These are phyloP conservation scores for Empidonax alnorum DNA, from an alignment of 2,113 vertebrate genomes.

Conservation along the genomic window DNA sequence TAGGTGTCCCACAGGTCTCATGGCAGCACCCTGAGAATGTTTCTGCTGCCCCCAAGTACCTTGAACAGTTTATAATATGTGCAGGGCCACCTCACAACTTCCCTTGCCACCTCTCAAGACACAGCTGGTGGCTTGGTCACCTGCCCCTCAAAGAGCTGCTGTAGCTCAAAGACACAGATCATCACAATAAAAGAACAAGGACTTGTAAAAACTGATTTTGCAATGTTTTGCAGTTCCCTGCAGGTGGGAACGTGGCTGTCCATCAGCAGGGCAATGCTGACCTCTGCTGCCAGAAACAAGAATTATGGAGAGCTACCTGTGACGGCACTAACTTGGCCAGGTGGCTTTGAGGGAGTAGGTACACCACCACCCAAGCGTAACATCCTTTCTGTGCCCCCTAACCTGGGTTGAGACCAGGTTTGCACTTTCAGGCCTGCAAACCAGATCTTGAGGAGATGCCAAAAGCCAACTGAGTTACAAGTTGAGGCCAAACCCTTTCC, in stretches of 20 bases:
- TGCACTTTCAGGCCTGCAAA: not conserved
- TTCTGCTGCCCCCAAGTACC: not conserved
- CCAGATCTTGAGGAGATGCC: not conserved
- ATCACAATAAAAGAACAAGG: not conserved
- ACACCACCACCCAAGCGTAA: not conserved
- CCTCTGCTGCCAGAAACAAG: conserved; percentile 73
- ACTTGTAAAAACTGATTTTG: not conserved
- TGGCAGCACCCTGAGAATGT: fast-evolving
- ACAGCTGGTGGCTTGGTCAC: not conserved
- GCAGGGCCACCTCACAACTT: not conserved
- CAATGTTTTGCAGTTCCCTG: not conserved
- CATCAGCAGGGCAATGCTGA: conserved; percentile 74
- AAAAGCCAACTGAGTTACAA: fast-evolving
- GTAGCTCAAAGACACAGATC: not conserved
- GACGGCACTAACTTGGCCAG: not conserved
- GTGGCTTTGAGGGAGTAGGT: not conserved
- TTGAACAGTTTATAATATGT: not conserved
- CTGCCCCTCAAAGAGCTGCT: not conserved
- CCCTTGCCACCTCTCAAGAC: too few relatives aligned
- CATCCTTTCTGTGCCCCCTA: not conserved
- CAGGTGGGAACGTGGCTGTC: not conserved
- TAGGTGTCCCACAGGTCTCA: not conserved
- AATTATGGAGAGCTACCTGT: not conserved
- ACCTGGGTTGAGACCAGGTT: not conserved
- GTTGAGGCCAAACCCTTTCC: not conserved